Evolutionary conservation across 2,113 vertebrate species (phyloP), one percentile per base, ranked within the genome.

Genomic region (Typhlomys cinereus): DNA sequence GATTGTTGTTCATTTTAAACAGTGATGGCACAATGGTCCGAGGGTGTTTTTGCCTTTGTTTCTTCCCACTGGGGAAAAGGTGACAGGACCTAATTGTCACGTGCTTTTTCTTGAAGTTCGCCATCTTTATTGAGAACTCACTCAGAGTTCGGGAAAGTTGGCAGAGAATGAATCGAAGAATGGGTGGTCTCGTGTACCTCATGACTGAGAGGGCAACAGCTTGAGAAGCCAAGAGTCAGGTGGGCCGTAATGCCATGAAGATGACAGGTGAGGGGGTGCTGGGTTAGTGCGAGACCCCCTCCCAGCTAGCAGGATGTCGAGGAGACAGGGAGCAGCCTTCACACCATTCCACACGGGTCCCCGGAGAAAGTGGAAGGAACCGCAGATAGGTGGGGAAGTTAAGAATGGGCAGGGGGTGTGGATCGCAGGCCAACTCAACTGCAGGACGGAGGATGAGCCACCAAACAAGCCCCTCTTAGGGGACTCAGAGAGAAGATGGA

Each of bases 401-500:
- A 8, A 75, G 34, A 8, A 69, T 25, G 44, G 31, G 9, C 5
- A 17, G 44, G 34, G 13, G 2, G 0, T 1, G 21, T n/a, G 20
- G 41, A 18, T 15, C n/a, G 36, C 23, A 8, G 69, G 2, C 76
- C 34, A 1, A 0, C 7, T 84, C 62, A 69, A 25, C 54, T 62
- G 21, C 46, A 3, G 29, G 44, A 64, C 4, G 6, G 12, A 59
- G 36, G 29, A 13, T 41, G 4, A 59, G n/a, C 57, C 74, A 12
- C 39, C 1, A 31, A 39, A 20, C 31, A 17, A 71, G 41, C 64
- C 14, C 0, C 59, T 74, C 9, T 1, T 52, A 18, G 0, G 1
- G 54, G 70, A 59, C 92, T 69, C 88, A 57, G 48, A 81, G 94
- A 82, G 86, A 93, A 79, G 79, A 83, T 88, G 86, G 91, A 85